Base-by-base conservation (phyloP, 2,113 vertebrate species). In the Addax nasomaculatus region DNA sequence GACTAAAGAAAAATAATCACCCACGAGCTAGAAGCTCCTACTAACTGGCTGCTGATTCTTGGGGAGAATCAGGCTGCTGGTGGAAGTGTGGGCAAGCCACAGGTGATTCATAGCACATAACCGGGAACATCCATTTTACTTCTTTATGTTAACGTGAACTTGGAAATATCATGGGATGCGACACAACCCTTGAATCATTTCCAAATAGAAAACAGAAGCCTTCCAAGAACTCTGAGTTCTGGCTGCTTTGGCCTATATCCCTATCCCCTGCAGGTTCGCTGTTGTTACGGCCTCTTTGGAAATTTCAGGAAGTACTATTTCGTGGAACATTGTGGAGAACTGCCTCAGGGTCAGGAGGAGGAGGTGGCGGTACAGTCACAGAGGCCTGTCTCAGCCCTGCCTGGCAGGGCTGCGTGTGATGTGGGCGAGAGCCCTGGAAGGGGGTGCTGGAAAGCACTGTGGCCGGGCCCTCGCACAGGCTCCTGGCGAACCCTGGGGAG, bases 401-500 rank as follows among this genome's bases (percentile, higher is more conserved):
- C 58, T 33, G 10, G 25, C 19, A 2, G 33, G 13, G 73, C 30
- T n/a, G 27, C 45, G 2, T 58, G 29, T 67, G 39, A 53, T 79
- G 47, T 0, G 30, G 17, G 25, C 4, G 6, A 57, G 64, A 5
- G 36, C n/a, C n/a, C 45, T n/a, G 62, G 57, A 21, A 39, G 8
- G 10, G 1, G 16, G 21, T 30, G 10, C 47, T 60, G 23, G 60
- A 33, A 79, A 27, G 21, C 2, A 0, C 83, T 15, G 2, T 36
- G 30, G 39, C 30, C 14, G 12, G 60, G 7, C 47, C 4, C 11
- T 10, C 2, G 6, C 13, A 23, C 1, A 1, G 19, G 10, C 64
- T 91, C 3, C 1, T 3, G 14, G n/a, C 6, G 21, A 76, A 30
- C 53, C 13, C 27, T 1, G 60, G 51, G 47, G 36, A 33, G 6